phyloP scores from a whole-genome alignment of 1,140 invertebrate species.

The Mactra quadrangularis region DNA sequence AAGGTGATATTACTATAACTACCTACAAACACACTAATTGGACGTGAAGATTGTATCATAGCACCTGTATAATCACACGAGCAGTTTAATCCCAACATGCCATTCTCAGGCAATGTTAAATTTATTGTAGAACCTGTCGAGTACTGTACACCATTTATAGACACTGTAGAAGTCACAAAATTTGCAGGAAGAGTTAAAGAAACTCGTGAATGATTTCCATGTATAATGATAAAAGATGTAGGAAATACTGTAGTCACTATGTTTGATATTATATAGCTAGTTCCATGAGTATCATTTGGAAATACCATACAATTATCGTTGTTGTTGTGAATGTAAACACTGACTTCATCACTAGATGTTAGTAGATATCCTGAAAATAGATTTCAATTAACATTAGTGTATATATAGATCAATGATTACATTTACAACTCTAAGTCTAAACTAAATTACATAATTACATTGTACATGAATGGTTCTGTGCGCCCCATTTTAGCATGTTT shows the following conservation, averaged over 20 bases:
- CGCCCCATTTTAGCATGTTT: background rate
- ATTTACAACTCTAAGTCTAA: background rate
- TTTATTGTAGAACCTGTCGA: constrained; percentile 13
- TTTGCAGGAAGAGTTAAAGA: constrained; percentile 14
- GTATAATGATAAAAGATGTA: constrained; percentile 25
- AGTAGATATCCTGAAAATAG: constrained; percentile 24
- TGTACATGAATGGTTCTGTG: background rate
- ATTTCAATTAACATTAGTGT: background rate
- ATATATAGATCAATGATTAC: background rate
- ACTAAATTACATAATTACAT: background rate
- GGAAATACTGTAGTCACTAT: background rate
- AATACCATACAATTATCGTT: constrained; percentile 10
- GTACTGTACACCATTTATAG: constrained; percentile 2
- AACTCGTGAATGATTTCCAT: constrained; percentile 32
- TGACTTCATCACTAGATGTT: constrained; percentile 8
- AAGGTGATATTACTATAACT: background rate
- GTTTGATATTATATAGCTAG: constrained; percentile 19
- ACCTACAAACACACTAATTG: constrained; percentile 35
- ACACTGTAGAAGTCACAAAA: background rate
- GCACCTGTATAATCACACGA: constrained; percentile 48
- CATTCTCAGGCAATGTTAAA: constrained; percentile 14
- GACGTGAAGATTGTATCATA: constrained; percentile 36
- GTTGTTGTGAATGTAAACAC: constrained; percentile 10
- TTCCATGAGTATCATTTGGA: constrained; percentile 15
- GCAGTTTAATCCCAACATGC: constrained; percentile 23